These are phyloP conservation scores for Linurgus olivaceus DNA, from an alignment of 2,797 vertebrate species.

Conservation along the genomic window DNA sequence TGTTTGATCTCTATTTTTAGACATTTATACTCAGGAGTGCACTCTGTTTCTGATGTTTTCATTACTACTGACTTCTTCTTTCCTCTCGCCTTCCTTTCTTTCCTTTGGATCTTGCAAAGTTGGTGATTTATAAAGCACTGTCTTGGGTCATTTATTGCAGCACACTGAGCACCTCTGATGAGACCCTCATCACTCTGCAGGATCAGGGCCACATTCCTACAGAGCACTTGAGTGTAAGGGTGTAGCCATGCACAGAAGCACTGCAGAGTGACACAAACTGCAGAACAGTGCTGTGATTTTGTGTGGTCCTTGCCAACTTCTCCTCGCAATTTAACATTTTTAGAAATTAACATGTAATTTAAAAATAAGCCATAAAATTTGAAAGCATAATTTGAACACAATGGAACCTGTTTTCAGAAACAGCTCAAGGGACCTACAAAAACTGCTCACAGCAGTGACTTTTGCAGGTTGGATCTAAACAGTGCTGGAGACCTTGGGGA, in stretches of 20 bases:
- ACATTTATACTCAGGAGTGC: neutral
- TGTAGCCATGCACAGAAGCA: neutral
- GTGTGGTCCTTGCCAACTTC: conserved; percentile 55
- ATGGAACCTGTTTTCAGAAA: conserved; percentile 50
- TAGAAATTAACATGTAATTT: conserved; percentile 65
- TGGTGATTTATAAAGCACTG: conserved; percentile 9
- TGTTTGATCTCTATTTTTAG: conserved; percentile 56
- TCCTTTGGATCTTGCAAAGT: neutral
- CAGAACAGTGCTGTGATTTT: neutral
- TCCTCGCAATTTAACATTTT: conserved; percentile 40
- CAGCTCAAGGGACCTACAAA: conserved; percentile 4
- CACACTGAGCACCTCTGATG: neutral
- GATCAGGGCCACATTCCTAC: neutral
- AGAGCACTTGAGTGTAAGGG: neutral
- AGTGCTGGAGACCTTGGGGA: conserved; percentile 1
- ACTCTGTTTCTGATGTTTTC: conserved; percentile 16
- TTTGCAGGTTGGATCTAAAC: conserved; percentile 12
- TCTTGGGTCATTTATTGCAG: neutral
- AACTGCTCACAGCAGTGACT: neutral
- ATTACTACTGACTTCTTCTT: conserved; percentile 14
- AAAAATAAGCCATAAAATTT: conserved; percentile 55
- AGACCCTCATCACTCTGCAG: neutral
- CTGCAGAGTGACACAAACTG: neutral
- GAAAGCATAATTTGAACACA: conserved; percentile 35
- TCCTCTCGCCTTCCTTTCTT: neutral